Evolutionary conservation across 2,888 invertebrate species (phyloP), one percentile per base, ranked within the genome.

Genomic region (Calameuta filiformis): DNA sequence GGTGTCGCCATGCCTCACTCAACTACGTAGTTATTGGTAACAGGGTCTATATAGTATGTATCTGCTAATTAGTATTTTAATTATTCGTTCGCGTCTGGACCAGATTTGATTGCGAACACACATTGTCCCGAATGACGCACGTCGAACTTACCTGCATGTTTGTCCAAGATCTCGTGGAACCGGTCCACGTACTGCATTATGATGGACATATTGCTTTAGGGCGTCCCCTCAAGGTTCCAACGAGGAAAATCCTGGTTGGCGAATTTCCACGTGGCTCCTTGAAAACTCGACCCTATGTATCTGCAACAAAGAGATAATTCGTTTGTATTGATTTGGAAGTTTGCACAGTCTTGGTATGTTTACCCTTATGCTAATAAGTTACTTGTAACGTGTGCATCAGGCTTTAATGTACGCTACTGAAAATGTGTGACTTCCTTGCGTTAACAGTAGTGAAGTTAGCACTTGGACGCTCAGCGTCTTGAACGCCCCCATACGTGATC

Each of bases 161-260:
- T 95, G 92, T 96, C 95, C 94, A 97, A 94, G 92, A 95, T 95
- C 92, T 94, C 94, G 92, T 96, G 95, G 93, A 97, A 94, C 92
- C 94, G 94, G 92, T 95, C 95, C 93, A 96, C 94, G 92, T 95
- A 95, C 92, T 95, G 94, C 93, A 96, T 94, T 93, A 97, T 94
- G 93, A 96, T 94, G 93, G 96, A 96, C 97, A 96, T 96, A 91
- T 90, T 92, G 91, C 91, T 71, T 15, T 15, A 71, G 71, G 71
- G 34, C 34, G 34, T 30, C 34, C 23, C 11, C 34, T 30, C 71
- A 71, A 71, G 71, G 71, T 34, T 71, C 30, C 30, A 23, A 11
- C 23, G 9, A 56, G 56, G 56, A 56, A 56, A 56, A 23, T 23
- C 23, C 56, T 56, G 56, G 2, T 23, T 9, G 23, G 23, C 56